Evolutionary conservation across 2,888 invertebrate genomes (phyloP), one percentile per base, ranked within the genome.

Genomic region (Acronicta alni): DNA sequence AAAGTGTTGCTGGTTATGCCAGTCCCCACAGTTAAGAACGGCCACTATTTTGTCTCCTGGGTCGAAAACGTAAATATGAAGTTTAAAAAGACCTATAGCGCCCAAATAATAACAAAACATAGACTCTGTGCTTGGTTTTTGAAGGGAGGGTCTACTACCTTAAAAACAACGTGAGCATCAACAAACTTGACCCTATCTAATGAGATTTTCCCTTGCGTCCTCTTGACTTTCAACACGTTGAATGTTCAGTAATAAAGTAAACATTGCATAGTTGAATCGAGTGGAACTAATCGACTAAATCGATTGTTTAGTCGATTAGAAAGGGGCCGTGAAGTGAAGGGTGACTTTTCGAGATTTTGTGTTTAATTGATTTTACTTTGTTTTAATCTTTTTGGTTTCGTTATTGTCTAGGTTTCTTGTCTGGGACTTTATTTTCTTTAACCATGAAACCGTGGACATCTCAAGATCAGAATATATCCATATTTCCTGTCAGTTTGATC

Each of bases 211-310:
- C 49, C 52, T 42, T 15, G 26, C 38, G 49, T 47, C 54, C 68
- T 48, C 39, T 55, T 30, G 23, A 51, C 47, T 37, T 44, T 52
- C 45, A 61, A 70, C 58, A 69, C 63, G 42, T 57, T 38, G 18
- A 38, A 49, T 48, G 48, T 45, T 49, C 32, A 53, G 17, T 48
- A 54, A 77, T 73, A 80, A 77, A 76, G 72, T 77, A 82, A 84
- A 84, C 77, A 77, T 75, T 70, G 60, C 67, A 68, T 61, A 67
- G 64, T 48, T 30, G 71, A 70, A 76, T 77, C 72, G 72, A 79
- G 76, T 79, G 82, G 75, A 82, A 82, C 79, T 81, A 81, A 85
- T 85, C 66, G 67, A 69, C 67, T 74, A 76, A 84, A 86, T 84
- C 84, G 80, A 77, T 75, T 79, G 68, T 71, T 74, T 61, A 74